These are phyloP conservation scores for Pleuronectes platessa DNA, from an alignment of 2,113 vertebrate species.

Conservation along the genomic window DNA sequence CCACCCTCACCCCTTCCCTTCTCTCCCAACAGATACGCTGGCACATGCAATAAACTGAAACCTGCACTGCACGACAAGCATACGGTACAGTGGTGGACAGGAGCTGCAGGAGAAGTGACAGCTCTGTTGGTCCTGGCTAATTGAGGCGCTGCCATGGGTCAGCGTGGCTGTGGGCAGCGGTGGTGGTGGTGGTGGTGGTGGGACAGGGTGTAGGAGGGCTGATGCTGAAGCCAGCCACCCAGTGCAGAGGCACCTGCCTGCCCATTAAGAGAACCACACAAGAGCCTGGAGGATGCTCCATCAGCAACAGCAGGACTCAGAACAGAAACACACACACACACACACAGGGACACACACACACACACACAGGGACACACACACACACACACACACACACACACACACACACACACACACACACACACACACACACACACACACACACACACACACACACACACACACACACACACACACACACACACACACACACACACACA, in stretches of 20 bases:
- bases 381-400: too few species aligned
- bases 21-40: conserved; percentile 26
- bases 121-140: conserved; percentile 51
- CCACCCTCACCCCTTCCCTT: neutral
- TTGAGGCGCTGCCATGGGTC: conserved; percentile 48
- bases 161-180: conserved; percentile 38
- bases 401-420: too few species aligned
- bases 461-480: conserved; percentile 7
- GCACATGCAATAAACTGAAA: conserved; percentile 66
- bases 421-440: too few species aligned
- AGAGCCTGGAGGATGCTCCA: conserved; percentile 36
- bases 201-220: conserved; percentile 3
- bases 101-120: conserved; percentile 50
- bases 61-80: conserved; percentile 22
- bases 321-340: neutral
- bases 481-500: conserved; percentile 30
- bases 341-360: too few species aligned
- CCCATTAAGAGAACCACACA: conserved; percentile 48
- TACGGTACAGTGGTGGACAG: conserved; percentile 29
- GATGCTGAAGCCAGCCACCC: conserved; percentile 15
- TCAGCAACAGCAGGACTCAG: conserved; percentile 2
- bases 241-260: conserved; percentile 38
- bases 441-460: too few species aligned
- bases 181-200: conserved; percentile 10
- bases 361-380: too few species aligned